Evolutionary conservation across 2,888 invertebrate species (phyloP).

Genomic region (Synergus gifuensis): DNA sequence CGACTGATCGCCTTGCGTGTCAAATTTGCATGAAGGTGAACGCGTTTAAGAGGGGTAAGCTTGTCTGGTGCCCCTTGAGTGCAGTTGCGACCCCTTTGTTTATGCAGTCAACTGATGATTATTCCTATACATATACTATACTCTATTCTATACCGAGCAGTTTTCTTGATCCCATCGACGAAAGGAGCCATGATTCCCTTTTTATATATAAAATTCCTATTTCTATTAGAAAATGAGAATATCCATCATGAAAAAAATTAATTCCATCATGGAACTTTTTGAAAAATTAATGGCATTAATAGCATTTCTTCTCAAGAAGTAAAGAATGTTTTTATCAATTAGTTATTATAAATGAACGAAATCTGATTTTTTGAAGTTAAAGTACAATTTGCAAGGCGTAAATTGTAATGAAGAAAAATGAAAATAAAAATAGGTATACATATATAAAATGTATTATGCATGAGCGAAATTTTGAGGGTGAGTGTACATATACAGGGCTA

Average conservation of each 20-base stretch:
- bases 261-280: no score
- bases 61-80: constrained; percentile 46
- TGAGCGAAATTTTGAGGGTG: constrained; percentile 20
- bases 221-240: not conserved
- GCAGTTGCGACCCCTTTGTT: constrained; percentile 56
- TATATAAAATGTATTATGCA: not conserved
- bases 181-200: not conserved
- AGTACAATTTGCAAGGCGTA: not conserved
- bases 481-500: constrained; percentile 35
- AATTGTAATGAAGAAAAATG: not conserved
- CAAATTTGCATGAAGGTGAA: constrained; percentile 55
- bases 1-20: constrained; percentile 38
- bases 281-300: no score
- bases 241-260: not conserved
- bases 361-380: not conserved
- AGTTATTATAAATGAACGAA: not conserved
- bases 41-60: constrained; percentile 46
- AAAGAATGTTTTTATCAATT: not conserved
- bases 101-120: constrained; percentile 54
- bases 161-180: constrained; percentile 42
- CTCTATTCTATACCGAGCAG: constrained; percentile 46
- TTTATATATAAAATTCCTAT: not conserved
- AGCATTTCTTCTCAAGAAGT: no score
- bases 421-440: not conserved
- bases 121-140: constrained; percentile 41